Conservation (phyloP, 2,888 invertebrate genomes). For the Perithous albicinctus region DNA sequence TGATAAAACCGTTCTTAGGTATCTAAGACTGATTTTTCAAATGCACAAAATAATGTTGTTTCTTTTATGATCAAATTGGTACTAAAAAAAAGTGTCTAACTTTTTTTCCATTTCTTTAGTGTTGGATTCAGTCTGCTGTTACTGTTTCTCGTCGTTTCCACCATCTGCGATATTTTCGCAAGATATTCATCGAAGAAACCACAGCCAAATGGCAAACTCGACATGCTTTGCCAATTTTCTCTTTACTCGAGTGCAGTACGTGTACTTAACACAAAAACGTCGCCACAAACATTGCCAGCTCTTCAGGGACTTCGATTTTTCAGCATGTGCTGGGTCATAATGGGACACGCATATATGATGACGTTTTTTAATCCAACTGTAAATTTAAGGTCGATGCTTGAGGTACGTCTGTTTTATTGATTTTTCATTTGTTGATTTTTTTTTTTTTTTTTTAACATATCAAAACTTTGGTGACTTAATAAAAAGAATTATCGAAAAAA, state of each 20-base stretch:
- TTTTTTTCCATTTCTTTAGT: conserved; percentile 68
- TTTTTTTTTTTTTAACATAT: too few species aligned
- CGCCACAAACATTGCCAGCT: conserved; percentile 78
- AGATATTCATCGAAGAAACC: background rate
- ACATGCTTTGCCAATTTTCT: conserved; percentile 81
- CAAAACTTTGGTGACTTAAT: too few species aligned
- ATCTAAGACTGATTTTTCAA: too few species aligned
- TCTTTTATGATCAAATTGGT: too few species aligned
- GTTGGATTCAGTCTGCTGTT: conserved; percentile 69
- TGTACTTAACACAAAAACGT: conserved; percentile 77
- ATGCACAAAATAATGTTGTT: too few species aligned
- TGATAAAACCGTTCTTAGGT: too few species aligned
- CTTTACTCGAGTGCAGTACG: conserved; percentile 81
- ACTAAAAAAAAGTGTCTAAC: too few species aligned
- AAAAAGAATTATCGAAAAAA: too few species aligned
- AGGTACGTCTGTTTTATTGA: conserved; percentile 77
- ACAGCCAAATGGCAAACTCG: background rate
- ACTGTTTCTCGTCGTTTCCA: conserved; percentile 72
- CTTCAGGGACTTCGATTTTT: conserved; percentile 86
- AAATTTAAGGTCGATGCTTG: conserved; percentile 82
- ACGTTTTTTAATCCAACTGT: conserved; percentile 70
- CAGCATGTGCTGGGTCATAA: conserved; percentile 85
- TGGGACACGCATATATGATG: conserved; percentile 84
- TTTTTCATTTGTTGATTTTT: too few species aligned
- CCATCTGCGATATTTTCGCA: conserved; percentile 69